Evolutionary conservation across 2,113 vertebrate species (phyloP).

Genomic region (Larimichthys crocea): DNA sequence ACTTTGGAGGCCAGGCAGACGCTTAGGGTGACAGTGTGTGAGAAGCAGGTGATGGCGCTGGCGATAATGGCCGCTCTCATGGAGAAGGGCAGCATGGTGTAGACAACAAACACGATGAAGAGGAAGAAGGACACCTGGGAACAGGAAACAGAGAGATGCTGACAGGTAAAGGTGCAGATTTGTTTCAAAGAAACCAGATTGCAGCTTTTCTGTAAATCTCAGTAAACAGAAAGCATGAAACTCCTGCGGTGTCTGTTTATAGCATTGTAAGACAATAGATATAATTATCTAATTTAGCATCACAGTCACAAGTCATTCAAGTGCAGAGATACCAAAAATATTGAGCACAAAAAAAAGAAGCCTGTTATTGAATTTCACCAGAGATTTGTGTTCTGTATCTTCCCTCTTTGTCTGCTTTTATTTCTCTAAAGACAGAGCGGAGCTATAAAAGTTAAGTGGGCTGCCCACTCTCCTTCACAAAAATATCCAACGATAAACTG

Average conservation of each 20-base stretch:
- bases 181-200: neutral
- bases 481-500: conserved; percentile 24
- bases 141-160: neutral
- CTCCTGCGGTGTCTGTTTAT: neutral
- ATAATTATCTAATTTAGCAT: neutral
- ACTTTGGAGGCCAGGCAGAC: conserved; percentile 86
- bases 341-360: neutral
- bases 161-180: neutral
- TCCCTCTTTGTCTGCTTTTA: conserved; percentile 23
- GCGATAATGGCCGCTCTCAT: conserved; percentile 95
- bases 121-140: conserved; percentile 96
- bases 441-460: neutral
- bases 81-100: conserved; percentile 99
- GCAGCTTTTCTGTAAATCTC: neutral
- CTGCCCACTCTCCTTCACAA: conserved; percentile 26
- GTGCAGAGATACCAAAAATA: neutral
- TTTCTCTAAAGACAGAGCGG: conserved; percentile 27
- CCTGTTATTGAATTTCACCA: conserved; percentile 10
- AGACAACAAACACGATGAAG: conserved; percentile 98
- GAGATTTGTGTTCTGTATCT: neutral
- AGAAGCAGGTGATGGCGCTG: conserved; percentile 91
- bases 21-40: conserved; percentile 94
- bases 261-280: neutral
- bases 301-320: neutral
- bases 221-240: neutral